Percentiles rank a stretch among this genome's conserved stretches.
Evolutionary conservation across 2,113 vertebrate genomes (phyloP).

Genomic region (Calidris pugnax): DNA sequence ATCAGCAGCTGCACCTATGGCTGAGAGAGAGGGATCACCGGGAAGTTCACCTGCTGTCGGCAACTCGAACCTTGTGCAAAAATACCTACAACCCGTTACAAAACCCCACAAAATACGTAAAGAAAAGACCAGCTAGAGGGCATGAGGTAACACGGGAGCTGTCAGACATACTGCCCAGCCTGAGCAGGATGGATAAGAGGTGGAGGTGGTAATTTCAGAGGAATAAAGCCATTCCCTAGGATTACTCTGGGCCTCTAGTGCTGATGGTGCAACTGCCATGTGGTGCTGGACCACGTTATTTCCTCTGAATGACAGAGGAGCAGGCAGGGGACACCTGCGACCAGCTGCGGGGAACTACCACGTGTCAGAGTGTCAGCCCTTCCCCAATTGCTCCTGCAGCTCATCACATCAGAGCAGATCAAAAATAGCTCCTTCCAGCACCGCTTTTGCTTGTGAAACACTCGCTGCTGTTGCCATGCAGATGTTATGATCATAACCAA

Average conservation of each 20-base stretch:
- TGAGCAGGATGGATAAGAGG: rapidly evolving
- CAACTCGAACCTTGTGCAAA: background rate
- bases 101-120: background rate
- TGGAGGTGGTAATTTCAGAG: background rate
- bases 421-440: background rate
- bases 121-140: background rate
- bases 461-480: slow-evolving; percentile 18
- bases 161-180: background rate
- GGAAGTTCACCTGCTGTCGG: background rate
- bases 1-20: background rate
- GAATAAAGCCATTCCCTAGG: background rate
- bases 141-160: background rate
- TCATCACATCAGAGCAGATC: background rate
- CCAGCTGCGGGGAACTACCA: background rate
- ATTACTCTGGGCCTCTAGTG: background rate
- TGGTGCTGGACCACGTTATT: background rate
- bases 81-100: background rate
- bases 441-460: background rate
- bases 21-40: background rate
- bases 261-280: background rate
- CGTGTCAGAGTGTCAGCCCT: background rate
- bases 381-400: background rate
- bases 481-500: background rate
- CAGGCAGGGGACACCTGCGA: background rate
- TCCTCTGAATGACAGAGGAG: background rate